Evolutionary conservation across 2,888 invertebrate genomes (phyloP).

Genomic region (Sinhomidia bicolor): DNA sequence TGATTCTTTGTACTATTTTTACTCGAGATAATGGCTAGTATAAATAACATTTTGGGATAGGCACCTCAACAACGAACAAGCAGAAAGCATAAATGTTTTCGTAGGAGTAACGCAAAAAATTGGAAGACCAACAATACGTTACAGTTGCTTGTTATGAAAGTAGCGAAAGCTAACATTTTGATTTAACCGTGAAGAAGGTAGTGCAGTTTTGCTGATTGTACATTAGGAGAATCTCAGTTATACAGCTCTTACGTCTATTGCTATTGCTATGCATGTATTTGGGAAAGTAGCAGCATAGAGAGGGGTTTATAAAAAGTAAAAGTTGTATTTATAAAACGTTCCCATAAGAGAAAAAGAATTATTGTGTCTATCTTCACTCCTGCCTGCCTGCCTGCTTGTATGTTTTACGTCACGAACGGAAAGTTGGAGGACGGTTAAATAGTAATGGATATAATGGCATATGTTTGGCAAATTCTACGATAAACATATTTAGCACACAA

Average conservation of each 20-base stretch:
- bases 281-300: not conserved
- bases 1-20: not conserved
- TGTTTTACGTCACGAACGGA: not conserved
- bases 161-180: not conserved
- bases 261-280: not conserved
- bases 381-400: not conserved
- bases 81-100: not conserved
- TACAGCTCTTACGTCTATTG: not conserved
- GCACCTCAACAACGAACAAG: not conserved
- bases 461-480: conserved; percentile 15
- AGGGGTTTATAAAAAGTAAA: not conserved
- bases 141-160: not conserved
- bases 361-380: not conserved
- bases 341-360: not conserved
- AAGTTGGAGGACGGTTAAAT: not conserved
- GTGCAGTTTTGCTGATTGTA: not conserved
- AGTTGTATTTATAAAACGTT: not conserved
- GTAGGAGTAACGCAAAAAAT: not conserved
- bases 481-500: conserved; percentile 10
- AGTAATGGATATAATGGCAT: not conserved
- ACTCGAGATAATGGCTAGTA: not conserved
- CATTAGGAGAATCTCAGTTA: not conserved
- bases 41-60: conserved; percentile 20
- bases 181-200: not conserved
- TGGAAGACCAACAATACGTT: not conserved